Percentiles rank a stretch among this genome's conserved stretches.
These are phyloP conservation scores for Gopherus flavomarginatus DNA, from an alignment of 2,113 vertebrate species.

Conservation along the genomic window DNA sequence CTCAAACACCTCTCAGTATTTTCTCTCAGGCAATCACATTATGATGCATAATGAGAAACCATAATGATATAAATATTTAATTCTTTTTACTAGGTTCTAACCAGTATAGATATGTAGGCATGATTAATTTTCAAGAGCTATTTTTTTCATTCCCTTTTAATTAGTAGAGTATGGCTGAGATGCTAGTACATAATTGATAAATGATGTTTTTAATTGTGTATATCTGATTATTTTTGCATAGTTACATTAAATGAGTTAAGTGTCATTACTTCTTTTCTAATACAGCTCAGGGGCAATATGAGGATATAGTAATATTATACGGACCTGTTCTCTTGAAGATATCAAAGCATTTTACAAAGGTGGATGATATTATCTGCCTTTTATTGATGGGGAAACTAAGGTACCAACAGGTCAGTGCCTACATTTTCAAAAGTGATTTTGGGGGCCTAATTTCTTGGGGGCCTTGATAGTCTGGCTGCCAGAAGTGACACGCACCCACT, in stretches of 20 bases:
- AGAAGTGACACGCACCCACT: background rate
- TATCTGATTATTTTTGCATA: slow-evolving; percentile 47
- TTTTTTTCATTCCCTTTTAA: slow-evolving; percentile 71
- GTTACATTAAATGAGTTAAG: slow-evolving; percentile 48
- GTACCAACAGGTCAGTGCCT: background rate
- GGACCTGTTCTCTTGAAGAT: slow-evolving; percentile 18
- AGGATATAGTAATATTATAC: background rate
- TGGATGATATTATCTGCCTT: background rate
- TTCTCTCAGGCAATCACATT: slow-evolving; percentile 46
- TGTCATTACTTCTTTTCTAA: slow-evolving; percentile 23
- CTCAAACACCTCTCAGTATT: slow-evolving; percentile 34
- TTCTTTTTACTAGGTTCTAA: slow-evolving; percentile 70
- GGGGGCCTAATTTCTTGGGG: background rate
- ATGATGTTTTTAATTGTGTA: slow-evolving; percentile 66
- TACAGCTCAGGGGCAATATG: slow-evolving; percentile 20
- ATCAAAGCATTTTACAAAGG: slow-evolving; percentile 40
- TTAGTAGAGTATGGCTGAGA: slow-evolving; percentile 67
- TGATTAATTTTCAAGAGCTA: slow-evolving; percentile 73
- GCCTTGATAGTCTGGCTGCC: background rate
- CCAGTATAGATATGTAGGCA: slow-evolving; percentile 59
- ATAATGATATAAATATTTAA: slow-evolving; percentile 73
- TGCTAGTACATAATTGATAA: slow-evolving; percentile 73
- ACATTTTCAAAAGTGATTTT: background rate
- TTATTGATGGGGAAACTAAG: background rate
- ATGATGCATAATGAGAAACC: slow-evolving; percentile 64